These are phyloP conservation scores for Drosophila cracens DNA, from an alignment of 2,888 invertebrate species.

Conservation along the genomic window DNA sequence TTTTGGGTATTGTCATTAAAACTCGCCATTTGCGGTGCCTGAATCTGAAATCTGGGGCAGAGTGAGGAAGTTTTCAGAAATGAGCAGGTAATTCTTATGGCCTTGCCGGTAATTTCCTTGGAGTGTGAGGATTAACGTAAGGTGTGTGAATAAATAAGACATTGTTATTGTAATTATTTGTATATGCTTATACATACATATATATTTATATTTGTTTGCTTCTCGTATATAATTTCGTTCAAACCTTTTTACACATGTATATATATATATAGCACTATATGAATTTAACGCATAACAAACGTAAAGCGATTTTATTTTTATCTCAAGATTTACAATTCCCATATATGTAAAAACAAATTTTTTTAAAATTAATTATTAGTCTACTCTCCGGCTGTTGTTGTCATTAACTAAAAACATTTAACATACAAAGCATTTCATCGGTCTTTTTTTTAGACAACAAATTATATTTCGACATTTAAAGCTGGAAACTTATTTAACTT, in stretches of 20 bases:
- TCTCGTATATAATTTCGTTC: constrained; percentile 37
- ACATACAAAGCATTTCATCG: constrained; percentile 7
- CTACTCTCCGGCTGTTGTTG: background rate
- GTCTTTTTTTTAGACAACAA: background rate
- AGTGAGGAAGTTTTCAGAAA: constrained; percentile 49
- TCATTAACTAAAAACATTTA: background rate
- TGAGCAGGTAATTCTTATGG: constrained; percentile 57
- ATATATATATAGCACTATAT: constrained; percentile 12
- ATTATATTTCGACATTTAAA: constrained; percentile 1
- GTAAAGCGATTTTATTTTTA: constrained; percentile 11
- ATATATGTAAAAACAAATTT: constrained; percentile 5
- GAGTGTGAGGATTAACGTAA: background rate
- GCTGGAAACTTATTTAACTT: background rate
- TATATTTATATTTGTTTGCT: constrained; percentile 22
- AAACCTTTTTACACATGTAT: constrained; percentile 55
- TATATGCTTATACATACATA: constrained; percentile 44
- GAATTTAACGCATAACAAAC: constrained; percentile 16
- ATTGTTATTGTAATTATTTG: constrained; percentile 13
- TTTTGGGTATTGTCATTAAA: constrained; percentile 25
- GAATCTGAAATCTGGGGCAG: background rate
- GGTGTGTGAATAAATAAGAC: background rate
- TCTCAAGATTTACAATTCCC: constrained; percentile 7
- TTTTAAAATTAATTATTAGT: background rate
- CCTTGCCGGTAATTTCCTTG: constrained; percentile 64
- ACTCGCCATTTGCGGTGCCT: constrained; percentile 7